These are phyloP conservation scores for Neoaliturus tenellus DNA, from an alignment of 2,888 invertebrate species.

Conservation along the genomic window DNA sequence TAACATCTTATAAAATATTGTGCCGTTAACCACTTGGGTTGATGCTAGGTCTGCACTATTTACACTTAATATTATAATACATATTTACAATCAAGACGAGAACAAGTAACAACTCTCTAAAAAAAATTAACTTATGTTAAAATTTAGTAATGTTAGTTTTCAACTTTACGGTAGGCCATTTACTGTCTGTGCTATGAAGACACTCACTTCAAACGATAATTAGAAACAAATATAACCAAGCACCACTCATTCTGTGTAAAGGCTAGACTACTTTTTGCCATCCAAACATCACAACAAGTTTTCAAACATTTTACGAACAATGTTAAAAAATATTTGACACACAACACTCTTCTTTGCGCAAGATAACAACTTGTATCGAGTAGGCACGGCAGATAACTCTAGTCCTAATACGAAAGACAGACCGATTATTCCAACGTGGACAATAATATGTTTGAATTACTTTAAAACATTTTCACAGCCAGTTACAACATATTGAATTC, in stretches of 20 bases:
- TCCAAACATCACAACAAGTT: slow-evolving; percentile 27
- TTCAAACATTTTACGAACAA: slow-evolving; percentile 33
- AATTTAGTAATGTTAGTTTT: not conserved
- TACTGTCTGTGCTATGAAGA: not conserved
- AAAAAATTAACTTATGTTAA: not conserved
- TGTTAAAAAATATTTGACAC: slow-evolving; percentile 43
- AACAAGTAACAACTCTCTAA: not conserved
- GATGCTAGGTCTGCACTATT: too few relatives aligned
- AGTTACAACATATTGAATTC: slow-evolving; percentile 32
- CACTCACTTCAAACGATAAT: not conserved
- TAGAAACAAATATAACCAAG: not conserved
- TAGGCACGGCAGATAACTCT: slow-evolving; percentile 42
- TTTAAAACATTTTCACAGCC: slow-evolving; percentile 44
- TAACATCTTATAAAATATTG: too few relatives aligned
- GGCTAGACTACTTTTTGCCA: slow-evolving; percentile 29
- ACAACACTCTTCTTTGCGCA: slow-evolving; percentile 41
- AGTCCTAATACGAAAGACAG: slow-evolving; percentile 39
- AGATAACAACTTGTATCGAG: slow-evolving; percentile 31
- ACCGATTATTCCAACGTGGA: slow-evolving; percentile 27
- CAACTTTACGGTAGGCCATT: not conserved
- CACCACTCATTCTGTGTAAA: not conserved
- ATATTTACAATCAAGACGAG: not conserved
- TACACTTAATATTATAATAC: not conserved
- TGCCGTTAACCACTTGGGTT: too few relatives aligned
- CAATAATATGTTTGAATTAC: slow-evolving; percentile 27